These are phyloP conservation scores for Platycnemis pennipes DNA, from an alignment of 2,888 invertebrate genomes.

Conservation along the genomic window DNA sequence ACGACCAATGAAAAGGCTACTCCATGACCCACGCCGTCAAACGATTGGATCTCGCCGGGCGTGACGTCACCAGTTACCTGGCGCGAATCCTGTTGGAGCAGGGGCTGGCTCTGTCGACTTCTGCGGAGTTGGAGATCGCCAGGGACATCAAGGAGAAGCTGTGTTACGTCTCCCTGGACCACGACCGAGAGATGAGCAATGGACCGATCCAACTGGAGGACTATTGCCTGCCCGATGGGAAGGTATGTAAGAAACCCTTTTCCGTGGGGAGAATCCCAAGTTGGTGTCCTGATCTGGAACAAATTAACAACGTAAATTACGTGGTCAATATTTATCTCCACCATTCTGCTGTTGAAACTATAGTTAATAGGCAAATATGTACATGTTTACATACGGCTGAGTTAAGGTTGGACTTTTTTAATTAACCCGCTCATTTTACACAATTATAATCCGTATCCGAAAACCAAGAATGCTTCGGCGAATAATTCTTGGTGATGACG, in stretches of 20 bases:
- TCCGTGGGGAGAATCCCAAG: too few species aligned
- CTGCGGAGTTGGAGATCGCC: conserved; percentile 88
- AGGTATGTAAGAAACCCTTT: conserved; percentile 77
- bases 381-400: too few species aligned
- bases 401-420: too few species aligned
- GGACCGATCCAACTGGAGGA: conserved; percentile 93
- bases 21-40: conserved; percentile 80
- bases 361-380: too few species aligned
- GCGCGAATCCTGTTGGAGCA: conserved; percentile 81
- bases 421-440: too few species aligned
- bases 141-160: conserved; percentile 97
- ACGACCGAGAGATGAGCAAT: conserved; percentile 97
- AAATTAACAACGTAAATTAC: too few species aligned
- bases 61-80: conserved; percentile 81
- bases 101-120: conserved; percentile 82
- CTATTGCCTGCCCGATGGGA: conserved; percentile 95
- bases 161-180: conserved; percentile 96
- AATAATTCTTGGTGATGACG: too few species aligned
- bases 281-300: too few species aligned
- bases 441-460: too few species aligned
- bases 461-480: too few species aligned
- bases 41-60: conserved; percentile 80
- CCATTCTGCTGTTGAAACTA: too few species aligned
- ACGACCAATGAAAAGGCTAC: conserved; percentile 75
- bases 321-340: too few species aligned